These are phyloP conservation scores for Argentina silus DNA, from an alignment of 2,797 vertebrate genomes.

Conservation along the genomic window DNA sequence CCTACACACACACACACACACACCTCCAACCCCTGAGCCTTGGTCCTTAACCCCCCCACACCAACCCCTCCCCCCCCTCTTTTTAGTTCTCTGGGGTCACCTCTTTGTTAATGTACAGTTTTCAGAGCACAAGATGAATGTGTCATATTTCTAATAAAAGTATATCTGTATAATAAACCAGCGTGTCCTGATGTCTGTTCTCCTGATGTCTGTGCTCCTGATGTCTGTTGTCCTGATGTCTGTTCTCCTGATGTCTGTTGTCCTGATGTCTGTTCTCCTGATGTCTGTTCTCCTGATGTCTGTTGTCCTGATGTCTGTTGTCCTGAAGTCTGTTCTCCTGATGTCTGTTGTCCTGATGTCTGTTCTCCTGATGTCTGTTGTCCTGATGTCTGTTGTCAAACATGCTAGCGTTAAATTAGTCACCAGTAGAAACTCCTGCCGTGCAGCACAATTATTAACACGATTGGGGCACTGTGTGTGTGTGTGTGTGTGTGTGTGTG, in stretches of 20 bases:
- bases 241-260: no score
- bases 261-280: conserved; percentile 34
- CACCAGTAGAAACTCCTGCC: no score
- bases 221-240: not conserved
- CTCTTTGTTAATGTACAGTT: conserved; percentile 91
- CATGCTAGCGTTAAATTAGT: not conserved
- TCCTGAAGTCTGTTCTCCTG: conserved; percentile 34
- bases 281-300: no score
- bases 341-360: conserved; percentile 36
- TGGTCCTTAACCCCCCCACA: conserved; percentile 41
- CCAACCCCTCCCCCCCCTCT: conserved; percentile 55
- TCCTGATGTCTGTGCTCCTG: not conserved
- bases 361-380: no score
- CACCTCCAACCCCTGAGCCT: conserved; percentile 26
- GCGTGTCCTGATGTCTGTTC: conserved; percentile 33
- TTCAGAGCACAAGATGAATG: conserved; percentile 97
- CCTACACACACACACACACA: conserved; percentile 13
- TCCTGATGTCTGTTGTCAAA: conserved; percentile 31
- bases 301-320: conserved; percentile 37
- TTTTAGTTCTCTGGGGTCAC: conserved; percentile 80
- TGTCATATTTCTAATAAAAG: conserved; percentile 97
- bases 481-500: not conserved
- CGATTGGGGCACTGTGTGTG: not conserved
- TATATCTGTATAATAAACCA: conserved; percentile 79
- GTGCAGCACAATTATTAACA: not conserved